Conservation (phyloP, 2,113 vertebrate genomes). For the Dasypus novemcinctus region DNA sequence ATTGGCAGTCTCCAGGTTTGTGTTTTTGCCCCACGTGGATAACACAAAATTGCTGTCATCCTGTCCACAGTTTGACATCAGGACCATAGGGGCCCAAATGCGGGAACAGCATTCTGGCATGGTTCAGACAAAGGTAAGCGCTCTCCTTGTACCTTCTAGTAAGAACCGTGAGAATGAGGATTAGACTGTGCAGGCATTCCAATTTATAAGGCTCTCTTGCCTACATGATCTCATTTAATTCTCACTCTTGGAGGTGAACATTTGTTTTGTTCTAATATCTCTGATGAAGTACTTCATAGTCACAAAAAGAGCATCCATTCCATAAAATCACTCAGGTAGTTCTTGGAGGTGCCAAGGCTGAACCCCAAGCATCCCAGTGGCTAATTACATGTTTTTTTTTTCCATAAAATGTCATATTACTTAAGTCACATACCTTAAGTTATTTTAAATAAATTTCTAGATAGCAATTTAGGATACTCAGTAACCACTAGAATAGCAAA, state of each 20-base stretch:
- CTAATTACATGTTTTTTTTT: background rate
- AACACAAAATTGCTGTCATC: constrained; percentile 59
- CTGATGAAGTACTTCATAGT: too few species aligned
- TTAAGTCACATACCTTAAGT: background rate
- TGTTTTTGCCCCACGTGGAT: background rate
- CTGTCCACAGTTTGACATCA: constrained; percentile 90
- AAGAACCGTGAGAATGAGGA: background rate
- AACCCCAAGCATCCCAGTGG: background rate
- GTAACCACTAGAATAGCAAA: background rate
- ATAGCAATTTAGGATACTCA: background rate
- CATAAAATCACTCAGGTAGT: background rate
- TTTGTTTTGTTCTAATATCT: background rate
- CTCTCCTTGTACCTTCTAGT: background rate
- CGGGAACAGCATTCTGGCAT: constrained; percentile 92
- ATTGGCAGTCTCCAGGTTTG: background rate
- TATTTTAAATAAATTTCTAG: background rate
- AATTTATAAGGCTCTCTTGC: background rate
- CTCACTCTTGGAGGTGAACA: background rate
- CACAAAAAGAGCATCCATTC: background rate
- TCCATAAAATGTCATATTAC: background rate
- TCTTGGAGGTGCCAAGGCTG: background rate
- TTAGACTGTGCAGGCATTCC: background rate
- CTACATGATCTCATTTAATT: background rate
- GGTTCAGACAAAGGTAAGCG: constrained; percentile 94
- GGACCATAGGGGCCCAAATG: constrained; percentile 91